phyloP scores from a whole-genome alignment of 2,113 vertebrate genomes.

The Dipodomys stephensi region DNA sequence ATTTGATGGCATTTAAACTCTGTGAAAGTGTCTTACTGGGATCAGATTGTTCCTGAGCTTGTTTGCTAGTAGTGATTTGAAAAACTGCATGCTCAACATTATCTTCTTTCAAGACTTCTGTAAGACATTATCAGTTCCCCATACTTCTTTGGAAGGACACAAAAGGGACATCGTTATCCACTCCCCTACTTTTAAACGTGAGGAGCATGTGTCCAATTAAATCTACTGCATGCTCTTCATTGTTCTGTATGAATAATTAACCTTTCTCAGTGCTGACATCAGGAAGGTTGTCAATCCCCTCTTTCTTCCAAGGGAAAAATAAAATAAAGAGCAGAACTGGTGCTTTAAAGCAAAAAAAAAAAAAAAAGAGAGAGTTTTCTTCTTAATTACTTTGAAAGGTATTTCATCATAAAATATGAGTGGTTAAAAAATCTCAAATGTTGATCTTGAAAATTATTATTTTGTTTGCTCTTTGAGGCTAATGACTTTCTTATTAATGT shows the following conservation, averaged over 20 bases:
- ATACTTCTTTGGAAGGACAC: conserved; percentile 74
- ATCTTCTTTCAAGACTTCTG: conserved; percentile 44
- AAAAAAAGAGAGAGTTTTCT: not conserved
- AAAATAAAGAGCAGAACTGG: not conserved
- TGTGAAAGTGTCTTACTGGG: conserved; percentile 12
- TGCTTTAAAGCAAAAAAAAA: no score
- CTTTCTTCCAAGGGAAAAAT: conserved; percentile 50
- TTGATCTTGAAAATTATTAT: conserved; percentile 54
- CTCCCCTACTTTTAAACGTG: conserved; percentile 66
- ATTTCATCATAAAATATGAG: conserved; percentile 4
- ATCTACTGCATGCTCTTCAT: conserved; percentile 56
- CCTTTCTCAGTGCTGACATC: conserved; percentile 75
- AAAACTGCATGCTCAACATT: conserved; percentile 51
- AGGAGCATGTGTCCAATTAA: conserved; percentile 73
- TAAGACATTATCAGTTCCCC: not conserved
- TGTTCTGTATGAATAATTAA: conserved; percentile 77
- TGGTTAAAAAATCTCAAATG: conserved; percentile 5
- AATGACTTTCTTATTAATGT: conserved; percentile 60
- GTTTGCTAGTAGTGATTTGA: conserved; percentile 65
- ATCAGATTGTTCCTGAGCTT: conserved; percentile 42
- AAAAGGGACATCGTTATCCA: conserved; percentile 72
- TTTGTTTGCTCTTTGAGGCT: conserved; percentile 61
- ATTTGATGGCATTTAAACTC: conserved; percentile 1
- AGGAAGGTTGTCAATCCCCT: conserved; percentile 14
- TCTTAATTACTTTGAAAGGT: conserved; percentile 41